Evolutionary conservation across 2,797 vertebrate genomes (phyloP).

Genomic region (Bradypodion pumilum): DNA sequence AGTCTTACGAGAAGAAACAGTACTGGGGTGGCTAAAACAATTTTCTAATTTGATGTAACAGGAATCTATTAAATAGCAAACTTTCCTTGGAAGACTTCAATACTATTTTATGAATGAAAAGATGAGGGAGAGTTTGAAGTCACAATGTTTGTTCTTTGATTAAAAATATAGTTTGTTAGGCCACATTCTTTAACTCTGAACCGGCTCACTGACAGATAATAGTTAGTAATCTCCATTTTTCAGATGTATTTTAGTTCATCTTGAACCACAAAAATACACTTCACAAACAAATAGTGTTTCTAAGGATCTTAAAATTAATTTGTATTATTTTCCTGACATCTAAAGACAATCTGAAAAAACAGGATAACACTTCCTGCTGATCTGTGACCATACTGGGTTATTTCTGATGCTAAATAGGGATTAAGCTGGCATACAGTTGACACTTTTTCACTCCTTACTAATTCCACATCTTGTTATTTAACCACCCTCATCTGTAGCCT

Average conservation of each 20-base stretch:
- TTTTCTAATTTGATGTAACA: neutral
- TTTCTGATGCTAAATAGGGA: neutral
- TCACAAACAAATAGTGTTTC: no score
- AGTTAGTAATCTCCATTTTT: no score
- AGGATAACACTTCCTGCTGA: neutral
- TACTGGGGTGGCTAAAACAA: no score
- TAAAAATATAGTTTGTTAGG: no score
- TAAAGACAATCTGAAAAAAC: no score
- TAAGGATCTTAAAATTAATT: no score
- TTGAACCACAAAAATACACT: no score
- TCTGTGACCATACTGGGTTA: neutral
- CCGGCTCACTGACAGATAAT: neutral
- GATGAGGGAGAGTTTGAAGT: neutral
- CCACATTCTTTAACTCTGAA: neutral
- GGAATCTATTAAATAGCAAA: neutral
- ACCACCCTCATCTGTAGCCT: neutral
- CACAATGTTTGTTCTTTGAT: no score
- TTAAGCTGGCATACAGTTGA: neutral
- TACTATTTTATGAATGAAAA: neutral
- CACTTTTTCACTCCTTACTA: neutral
- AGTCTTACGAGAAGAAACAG: no score
- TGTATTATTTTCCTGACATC: no score
- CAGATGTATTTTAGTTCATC: neutral
- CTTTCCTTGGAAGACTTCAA: neutral
- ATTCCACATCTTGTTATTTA: neutral